Conservation (phyloP, 2,113 vertebrate genomes). For the Scomber japonicus region DNA sequence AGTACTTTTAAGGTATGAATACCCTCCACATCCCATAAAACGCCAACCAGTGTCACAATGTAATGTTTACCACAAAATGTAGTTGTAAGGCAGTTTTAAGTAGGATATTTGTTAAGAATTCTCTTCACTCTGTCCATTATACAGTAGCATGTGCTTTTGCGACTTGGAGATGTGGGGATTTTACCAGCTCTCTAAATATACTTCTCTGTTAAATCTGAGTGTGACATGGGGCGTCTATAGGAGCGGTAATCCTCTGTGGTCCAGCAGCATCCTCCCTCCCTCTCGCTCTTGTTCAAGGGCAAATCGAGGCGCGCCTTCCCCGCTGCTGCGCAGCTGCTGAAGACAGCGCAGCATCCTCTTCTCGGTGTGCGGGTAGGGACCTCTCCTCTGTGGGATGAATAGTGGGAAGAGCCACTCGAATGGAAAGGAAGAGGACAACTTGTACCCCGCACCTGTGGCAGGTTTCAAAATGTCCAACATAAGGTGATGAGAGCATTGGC, state of each 20-base stretch:
- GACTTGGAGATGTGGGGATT: neutral
- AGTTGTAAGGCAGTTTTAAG: too few species aligned
- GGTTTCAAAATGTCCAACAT: constrained; percentile 51
- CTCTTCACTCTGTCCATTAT: too few species aligned
- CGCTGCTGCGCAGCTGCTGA: constrained; percentile 59
- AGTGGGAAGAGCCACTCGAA: constrained; percentile 6
- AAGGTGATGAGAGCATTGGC: constrained; percentile 41
- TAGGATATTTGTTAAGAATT: too few species aligned
- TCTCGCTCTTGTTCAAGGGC: constrained; percentile 68
- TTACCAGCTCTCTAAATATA: neutral
- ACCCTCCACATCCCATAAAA: too few species aligned
- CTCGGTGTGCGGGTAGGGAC: constrained; percentile 29
- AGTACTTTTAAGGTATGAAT: too few species aligned
- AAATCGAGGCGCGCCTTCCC: constrained; percentile 58
- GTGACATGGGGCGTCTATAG: constrained; percentile 35
- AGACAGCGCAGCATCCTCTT: constrained; percentile 60
- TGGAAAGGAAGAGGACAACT: constrained; percentile 34
- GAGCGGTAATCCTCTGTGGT: constrained; percentile 64
- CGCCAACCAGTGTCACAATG: too few species aligned
- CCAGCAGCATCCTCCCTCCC: constrained; percentile 53
- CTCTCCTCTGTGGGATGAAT: constrained; percentile 49
- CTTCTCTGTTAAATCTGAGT: constrained; percentile 12
- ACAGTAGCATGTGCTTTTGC: neutral
- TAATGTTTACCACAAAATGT: neutral
- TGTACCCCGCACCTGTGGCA: constrained; percentile 31